Evolutionary conservation across 2,797 vertebrate genomes (phyloP), one percentile per base, ranked within the genome.

Genomic region (Gambusia yucatana): DNA sequence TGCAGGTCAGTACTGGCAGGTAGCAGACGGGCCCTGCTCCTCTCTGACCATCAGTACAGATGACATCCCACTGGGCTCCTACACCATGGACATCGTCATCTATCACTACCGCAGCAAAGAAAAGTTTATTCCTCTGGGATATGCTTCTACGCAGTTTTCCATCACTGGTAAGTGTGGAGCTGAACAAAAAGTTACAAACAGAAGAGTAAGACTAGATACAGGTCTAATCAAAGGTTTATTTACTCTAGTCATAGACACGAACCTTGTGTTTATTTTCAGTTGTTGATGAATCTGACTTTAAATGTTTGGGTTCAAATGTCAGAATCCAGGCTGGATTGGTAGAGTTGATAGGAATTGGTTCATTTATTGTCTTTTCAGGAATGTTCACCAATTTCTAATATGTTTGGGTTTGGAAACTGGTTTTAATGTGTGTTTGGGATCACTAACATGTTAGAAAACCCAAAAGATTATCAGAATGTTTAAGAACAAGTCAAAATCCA

Each of bases 1-100:
- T 81, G 9, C 92, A 99, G 98, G 96, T 78, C 95, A 94, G 47
- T 99, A 98, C 93, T 98, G 97, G 98, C 98, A 99, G 94, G 97
- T 98, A 84, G 93, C 96, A 6, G 98, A 97, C 1, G 97, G 96
- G 0, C 91, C 97, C 0, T 92, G 94, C 0, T 99, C 98, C 3
- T 95, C 85, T 47, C 93, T 99, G 77, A 97, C 96, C 50, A 95
- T 98, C 52, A 79, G 84, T 22, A 98, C 98, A 2, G 95, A 93
- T 1, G 93, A 94, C 65, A 86, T 97, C 44, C 90, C 95, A 0
- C 94, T 97, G 63, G 98, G 98, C 84, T 97, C 97, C 82, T 97
- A 98, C 89, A 93, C 89, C 88, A 97, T 98, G 97, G 96, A 97
- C 84, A 96, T 98, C 0, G 96, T 97, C 0, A 96, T 99, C 79